phyloP scores from a whole-genome alignment of 37 sponge, comb jelly and placozoan genomes.

The Spongilla lacustris region DNA sequence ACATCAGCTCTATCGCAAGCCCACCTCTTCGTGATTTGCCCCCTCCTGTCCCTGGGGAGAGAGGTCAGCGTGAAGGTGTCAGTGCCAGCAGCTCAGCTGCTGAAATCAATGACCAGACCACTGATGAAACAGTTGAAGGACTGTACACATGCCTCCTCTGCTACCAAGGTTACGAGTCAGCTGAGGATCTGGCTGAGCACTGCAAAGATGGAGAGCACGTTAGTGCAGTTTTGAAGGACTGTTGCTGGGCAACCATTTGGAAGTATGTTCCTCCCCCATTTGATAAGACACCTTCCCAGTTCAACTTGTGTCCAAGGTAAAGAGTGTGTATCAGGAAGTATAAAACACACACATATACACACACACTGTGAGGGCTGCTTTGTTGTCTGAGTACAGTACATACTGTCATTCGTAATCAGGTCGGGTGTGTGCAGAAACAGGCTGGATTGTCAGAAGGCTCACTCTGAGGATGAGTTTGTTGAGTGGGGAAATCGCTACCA shows the following conservation, averaged over 20 bases:
- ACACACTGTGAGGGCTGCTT: neutral
- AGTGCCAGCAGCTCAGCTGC: neutral
- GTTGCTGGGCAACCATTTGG: constrained; percentile 18
- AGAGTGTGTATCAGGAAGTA: neutral
- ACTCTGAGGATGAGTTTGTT: constrained; percentile 22
- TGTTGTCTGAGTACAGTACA: neutral
- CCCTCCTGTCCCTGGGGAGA: neutral
- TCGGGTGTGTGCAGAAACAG: neutral
- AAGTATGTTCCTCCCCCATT: constrained; percentile 47
- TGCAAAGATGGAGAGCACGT: constrained; percentile 31
- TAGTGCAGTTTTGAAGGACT: constrained; percentile 6
- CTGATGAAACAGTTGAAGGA: neutral
- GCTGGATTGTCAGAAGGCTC: constrained; percentile 21
- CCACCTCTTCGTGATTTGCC: neutral
- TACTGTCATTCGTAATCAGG: neutral
- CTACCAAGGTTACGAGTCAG: constrained; percentile 15
- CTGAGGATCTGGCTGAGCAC: constrained; percentile 32
- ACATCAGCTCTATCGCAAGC: neutral
- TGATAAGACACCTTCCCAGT: neutral
- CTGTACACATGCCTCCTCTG: constrained; percentile 45
- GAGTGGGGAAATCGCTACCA: constrained; percentile 39
- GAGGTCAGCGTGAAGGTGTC: neutral
- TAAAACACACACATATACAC: neutral
- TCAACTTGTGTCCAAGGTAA: constrained; percentile 5
- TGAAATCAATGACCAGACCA: neutral